These are phyloP conservation scores for Noctua janthina DNA, from an alignment of 2,888 invertebrate genomes.

Conservation along the genomic window DNA sequence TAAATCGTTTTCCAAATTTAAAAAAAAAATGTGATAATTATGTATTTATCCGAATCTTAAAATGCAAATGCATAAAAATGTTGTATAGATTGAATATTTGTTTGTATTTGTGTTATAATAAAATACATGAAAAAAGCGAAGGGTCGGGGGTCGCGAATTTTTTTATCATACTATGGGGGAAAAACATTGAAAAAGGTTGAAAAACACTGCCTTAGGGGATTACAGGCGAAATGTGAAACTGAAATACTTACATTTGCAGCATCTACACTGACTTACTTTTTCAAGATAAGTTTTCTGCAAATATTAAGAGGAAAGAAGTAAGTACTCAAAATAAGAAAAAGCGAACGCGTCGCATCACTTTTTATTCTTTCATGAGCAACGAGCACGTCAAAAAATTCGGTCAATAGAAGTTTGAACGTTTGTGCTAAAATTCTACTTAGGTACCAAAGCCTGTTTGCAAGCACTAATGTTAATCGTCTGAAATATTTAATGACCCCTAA, in stretches of 20 bases:
- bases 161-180: too few species aligned
- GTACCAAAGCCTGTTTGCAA: constrained; percentile 62
- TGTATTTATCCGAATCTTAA: too few species aligned
- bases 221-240: too few species aligned
- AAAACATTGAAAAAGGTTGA: too few species aligned
- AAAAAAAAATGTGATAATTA: too few species aligned
- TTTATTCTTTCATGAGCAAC: constrained; percentile 36
- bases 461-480: constrained; percentile 18
- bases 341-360: not conserved
- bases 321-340: not conserved
- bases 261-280: not conserved
- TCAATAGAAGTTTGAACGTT: constrained; percentile 31
- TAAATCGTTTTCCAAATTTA: too few species aligned
- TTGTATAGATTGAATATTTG: too few species aligned
- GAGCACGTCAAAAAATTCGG: constrained; percentile 21
- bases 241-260: not conserved
- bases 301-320: not conserved
- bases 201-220: too few species aligned
- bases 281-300: not conserved
- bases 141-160: too few species aligned
- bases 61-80: too few species aligned
- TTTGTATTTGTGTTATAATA: too few species aligned
- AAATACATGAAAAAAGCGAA: too few species aligned
- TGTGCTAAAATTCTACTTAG: constrained; percentile 71
- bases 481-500: constrained; percentile 44